These are phyloP conservation scores for Halyomorpha halys DNA, from an alignment of 1,140 invertebrate genomes.

Conservation along the genomic window DNA sequence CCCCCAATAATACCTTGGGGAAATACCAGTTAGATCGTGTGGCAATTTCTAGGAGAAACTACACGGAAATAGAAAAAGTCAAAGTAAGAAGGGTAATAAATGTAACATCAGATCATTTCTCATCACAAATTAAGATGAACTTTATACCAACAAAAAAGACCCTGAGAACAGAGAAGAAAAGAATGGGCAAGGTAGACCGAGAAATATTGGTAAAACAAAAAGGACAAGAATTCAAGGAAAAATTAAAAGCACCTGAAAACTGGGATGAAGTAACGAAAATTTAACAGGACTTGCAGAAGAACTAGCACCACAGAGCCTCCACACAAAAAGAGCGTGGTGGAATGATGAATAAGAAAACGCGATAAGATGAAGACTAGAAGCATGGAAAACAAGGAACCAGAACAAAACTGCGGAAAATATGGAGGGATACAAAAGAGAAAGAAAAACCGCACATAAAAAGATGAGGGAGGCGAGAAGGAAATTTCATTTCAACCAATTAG, in stretches of 20 bases:
- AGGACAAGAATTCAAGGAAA: background rate
- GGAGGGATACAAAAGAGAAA: no score
- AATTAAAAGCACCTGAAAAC: background rate
- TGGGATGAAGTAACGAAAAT: background rate
- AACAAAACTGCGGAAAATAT: no score
- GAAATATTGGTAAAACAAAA: no score
- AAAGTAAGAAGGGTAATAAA: background rate
- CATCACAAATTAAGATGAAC: background rate
- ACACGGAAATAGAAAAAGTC: background rate
- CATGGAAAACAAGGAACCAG: background rate
- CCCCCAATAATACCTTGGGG: background rate
- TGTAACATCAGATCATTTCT: background rate
- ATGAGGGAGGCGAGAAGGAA: no score
- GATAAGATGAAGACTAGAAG: background rate
- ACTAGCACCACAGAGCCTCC: background rate
- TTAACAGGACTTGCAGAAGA: background rate
- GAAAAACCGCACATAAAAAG: no score
- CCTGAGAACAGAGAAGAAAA: no score
- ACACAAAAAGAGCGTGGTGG: background rate
- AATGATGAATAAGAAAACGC: background rate
- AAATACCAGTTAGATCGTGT: background rate
- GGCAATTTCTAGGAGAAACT: background rate
- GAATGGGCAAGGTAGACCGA: no score
- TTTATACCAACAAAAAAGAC: no score
- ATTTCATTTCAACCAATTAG: no score